Evolutionary conservation across 2,113 vertebrate genomes (phyloP).

Genomic region (Poecile atricapillus): DNA sequence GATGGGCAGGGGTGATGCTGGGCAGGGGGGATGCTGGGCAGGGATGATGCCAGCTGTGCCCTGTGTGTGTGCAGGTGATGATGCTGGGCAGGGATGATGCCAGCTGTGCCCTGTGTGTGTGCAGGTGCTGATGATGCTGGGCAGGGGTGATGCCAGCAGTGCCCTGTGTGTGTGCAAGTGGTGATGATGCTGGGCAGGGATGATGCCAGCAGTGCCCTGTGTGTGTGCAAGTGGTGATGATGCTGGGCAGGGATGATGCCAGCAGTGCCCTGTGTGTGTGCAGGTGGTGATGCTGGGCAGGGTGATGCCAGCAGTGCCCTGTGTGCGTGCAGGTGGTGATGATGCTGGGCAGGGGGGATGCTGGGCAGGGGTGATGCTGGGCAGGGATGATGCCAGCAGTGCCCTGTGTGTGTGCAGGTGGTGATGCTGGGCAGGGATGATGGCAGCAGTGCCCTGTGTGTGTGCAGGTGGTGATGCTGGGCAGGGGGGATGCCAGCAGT

Average conservation of each 20-base stretch:
- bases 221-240: conserved; percentile 89
- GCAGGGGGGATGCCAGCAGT: background rate
- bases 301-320: background rate
- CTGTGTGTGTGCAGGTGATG: conserved; percentile 82
- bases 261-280: too few relatives aligned
- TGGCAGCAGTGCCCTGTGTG: too few relatives aligned
- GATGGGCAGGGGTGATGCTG: too few relatives aligned
- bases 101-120: conserved; percentile 11
- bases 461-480: too few relatives aligned
- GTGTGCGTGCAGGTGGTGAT: conserved; percentile 86
- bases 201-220: background rate
- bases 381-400: conserved; percentile 9
- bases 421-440: too few relatives aligned
- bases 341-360: background rate
- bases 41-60: background rate
- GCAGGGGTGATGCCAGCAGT: background rate
- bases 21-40: too few relatives aligned
- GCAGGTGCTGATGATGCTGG: background rate
- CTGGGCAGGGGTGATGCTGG: conserved; percentile 82
- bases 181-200: conserved; percentile 75
- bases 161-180: conserved; percentile 76
- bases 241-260: too few relatives aligned
- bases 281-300: conserved; percentile 97
- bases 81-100: conserved; percentile 81
- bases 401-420: conserved; percentile 1